Base-by-base conservation (phyloP, 1,140 invertebrate species). In the Orchesella cincta region DNA sequence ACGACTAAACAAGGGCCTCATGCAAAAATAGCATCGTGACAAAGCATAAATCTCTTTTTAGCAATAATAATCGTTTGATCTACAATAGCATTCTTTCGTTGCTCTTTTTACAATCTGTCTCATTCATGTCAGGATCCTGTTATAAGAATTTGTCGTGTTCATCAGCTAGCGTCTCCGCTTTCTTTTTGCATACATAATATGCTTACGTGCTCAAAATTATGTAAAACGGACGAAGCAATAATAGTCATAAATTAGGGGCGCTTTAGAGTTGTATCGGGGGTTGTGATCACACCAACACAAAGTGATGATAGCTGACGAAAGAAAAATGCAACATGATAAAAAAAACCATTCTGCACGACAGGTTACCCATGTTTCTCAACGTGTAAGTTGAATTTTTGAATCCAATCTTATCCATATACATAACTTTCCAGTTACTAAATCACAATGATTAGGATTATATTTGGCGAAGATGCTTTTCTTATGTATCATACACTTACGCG, bases 21-120 rank as follows among this genome's bases (percentile, higher is more conserved):
- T 8, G 62, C 31, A n/a, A 67, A 67, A 67, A 67, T 67, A 67
- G 62, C 62, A 33, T 67, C 62, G 62, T 67, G 62, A 67, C 62
- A 67, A 14, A 12, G 62, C 62, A 67, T 67, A 67, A 67, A 62
- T 62, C 39, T n/a, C n/a, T 46, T 67, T 67, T 29, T 67, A 67
- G 23, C 8, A 33, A 29, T 67, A 67, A 67, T 67, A 33, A 57
- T 57, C 54, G 12, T 23, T 57, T 23, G 54, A 57, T 57, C 54
- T 57, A 57, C n/a, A 67, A 46, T 67, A 67, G 2, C 26, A 12
- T 67, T 8, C 62, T 57, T 57, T 57, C 5, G 54, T 8, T 57
- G 12, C 26, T 23, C 54, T 46, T 46, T 12, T 12, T 5, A 57
- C 62, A 67, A 67, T 29, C 62, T 31, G 62, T 67, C 62, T 67